Base-by-base conservation (phyloP, 2,797 vertebrate species). In the Enteromius afrohamiltoni region DNA sequence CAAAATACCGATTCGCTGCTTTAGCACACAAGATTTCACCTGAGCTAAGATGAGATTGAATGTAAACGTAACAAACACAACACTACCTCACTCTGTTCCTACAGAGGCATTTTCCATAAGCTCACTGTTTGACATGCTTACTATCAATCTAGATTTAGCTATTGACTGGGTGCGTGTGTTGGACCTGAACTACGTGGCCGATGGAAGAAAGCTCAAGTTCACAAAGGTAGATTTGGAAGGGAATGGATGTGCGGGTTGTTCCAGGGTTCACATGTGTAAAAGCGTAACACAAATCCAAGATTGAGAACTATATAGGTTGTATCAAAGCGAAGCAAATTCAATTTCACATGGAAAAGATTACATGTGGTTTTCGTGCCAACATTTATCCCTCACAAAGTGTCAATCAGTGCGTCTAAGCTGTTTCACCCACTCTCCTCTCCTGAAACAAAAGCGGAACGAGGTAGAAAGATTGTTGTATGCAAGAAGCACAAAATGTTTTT, bases 201-300 rank as follows among this genome's bases (percentile, higher is more conserved):
- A 83, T 74, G 79, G 19, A 83, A 79, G 71, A 86, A 80, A 88
- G 80, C 74, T 82, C n/a, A 88, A 74, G 86, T 89, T 90, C 90
- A 89, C 77, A 65, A 78, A 88, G 75, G 79, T 88, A 79, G 87
- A 89, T 87, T 87, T 58, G 60, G 79, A 77, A 82, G 85, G 79
- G 87, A 87, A 83, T 64, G 31, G 55, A 84, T 42, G 21, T 76
- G 45, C 75, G 86, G 62, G 74, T 79, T 82, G 85, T 76, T 88
- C 79, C 85, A 85, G 83, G 79, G 85, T 87, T 88, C 79, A 84
- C 79, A 77, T 51, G 65, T 71, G 73, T 80, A 77, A 87, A 79
- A 79, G 49, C 10, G 26, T 47, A 75, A 82, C 77, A 45, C 55
- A 78, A 79, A 79, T 71, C 68, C 64, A 62, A 78, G 79, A 49